Base-by-base conservation (phyloP, 2,113 vertebrate genomes). In the Coregonus clupeaformis region DNA sequence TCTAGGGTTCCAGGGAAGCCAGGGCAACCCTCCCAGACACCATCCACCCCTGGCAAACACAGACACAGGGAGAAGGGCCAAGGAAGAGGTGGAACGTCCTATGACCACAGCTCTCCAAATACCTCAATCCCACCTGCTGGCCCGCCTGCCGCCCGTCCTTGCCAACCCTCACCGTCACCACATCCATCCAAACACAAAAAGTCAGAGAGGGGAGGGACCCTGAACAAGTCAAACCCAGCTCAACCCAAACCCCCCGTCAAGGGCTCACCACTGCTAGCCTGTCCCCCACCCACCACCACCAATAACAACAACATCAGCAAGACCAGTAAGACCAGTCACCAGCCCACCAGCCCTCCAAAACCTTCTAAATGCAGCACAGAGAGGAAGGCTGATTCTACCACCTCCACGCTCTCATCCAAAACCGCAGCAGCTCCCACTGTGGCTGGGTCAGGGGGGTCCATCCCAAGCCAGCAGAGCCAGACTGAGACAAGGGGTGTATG, bases 401-500 rank as follows among this genome's bases (percentile, higher is more conserved):
- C 82, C 84, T 92, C 83, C 62, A 92, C 77, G 62, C 84, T 32
- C 87, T 87, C 62, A 82, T 88, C 55, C 82, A 92, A 85, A 90
- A 91, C 63, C 90, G 90, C 89, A 90, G 90, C 79, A 80, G 91
- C 89, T 63, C 77, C 86, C 69, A 78, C 75, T 32, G 27, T 25
- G 24, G 24, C 63, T 14, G 16, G 18, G 13, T 67, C 30, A 18
- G 13, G 2, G 59, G 16, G 5, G 22, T 25, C 22, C 7, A 25
- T n/a, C 59, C 20, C 6, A 68, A 75, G 55, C 57, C 90, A 69
- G 90, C 93, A 11, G 85, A 88, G 32, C 87, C 88, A 0, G 81
- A 87, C 55, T 82, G 91, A 91, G 71, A 89, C 93, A 3, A 85
- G 32, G 3, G 49, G 76, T 14, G 71, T 80, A 82, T 52, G 73